Base-by-base conservation (phyloP, 1,140 invertebrate genomes). In the Solen grandis region DNA sequence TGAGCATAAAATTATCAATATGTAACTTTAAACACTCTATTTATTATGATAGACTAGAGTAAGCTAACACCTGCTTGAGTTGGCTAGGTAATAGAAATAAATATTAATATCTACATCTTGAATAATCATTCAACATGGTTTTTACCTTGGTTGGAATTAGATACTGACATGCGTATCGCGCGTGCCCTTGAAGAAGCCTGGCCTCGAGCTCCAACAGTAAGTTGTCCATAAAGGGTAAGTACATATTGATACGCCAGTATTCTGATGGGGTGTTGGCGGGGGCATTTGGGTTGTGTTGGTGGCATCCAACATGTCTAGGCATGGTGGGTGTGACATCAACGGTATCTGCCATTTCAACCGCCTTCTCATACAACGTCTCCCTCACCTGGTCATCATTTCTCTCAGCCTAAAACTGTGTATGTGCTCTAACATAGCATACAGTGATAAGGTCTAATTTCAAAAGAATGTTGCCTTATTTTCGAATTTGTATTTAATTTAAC, bases 281-380 rank as follows among this genome's bases (percentile, higher is more conserved):
- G 8, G 33, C 36, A 22, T 65, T 65, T 8, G 33, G 33, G 16
- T 38, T 14, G 33, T 65, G 16, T 10, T 38, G 8, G n/a, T 65
- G 62, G 59, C n/a, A n/a, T n/a, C n/a, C n/a, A n/a, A n/a, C n/a
- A n/a, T n/a, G n/a, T n/a, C n/a, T n/a, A 13, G 78, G 78, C 10
- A 63, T 25, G 8, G 69, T 46, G n/a, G 69, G 69, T 22, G 65
- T 25, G n/a, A 81, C 60, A 33, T 73, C 60, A 52, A 57, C 46
- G 22, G 65, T 41, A 25, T 25, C 33, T 14, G 70, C 78, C 5
- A 81, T 66, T 22, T 66, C 60, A 14, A 50, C n/a, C 22, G 70
- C 59, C 46, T 41, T 57, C 38, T 36, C 38, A 60, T 19, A 75
- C 50, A 73, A 50, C 5, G 52, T 50, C 0, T 55, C 27, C 70